phyloP scores from a whole-genome alignment of 1,140 invertebrate species.

The Ridgeia piscesae region DNA sequence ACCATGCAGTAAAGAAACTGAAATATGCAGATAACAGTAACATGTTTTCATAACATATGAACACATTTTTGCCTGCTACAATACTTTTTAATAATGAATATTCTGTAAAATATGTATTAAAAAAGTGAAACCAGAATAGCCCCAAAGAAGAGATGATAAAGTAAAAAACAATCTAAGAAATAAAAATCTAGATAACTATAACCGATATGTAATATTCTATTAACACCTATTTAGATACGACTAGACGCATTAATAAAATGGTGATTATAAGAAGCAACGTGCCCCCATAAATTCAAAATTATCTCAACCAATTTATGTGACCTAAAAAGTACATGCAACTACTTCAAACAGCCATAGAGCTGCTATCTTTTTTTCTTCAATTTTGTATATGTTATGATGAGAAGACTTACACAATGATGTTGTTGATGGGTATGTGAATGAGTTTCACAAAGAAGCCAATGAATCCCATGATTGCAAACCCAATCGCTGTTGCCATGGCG shows the following conservation, averaged over 20 bases:
- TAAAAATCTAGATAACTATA: neutral
- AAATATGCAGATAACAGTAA: neutral
- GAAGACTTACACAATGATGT: conserved; percentile 85
- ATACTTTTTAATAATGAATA: too few species aligned
- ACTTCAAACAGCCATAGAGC: neutral
- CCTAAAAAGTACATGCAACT: neutral
- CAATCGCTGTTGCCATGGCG: conserved; percentile 98
- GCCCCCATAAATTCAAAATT: neutral
- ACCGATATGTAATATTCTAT: neutral
- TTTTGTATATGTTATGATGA: neutral
- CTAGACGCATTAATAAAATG: too few species aligned
- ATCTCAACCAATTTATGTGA: neutral
- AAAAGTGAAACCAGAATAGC: neutral
- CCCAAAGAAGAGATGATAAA: neutral
- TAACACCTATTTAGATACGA: neutral
- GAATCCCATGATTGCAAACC: conserved; percentile 99
- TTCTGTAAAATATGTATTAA: neutral
- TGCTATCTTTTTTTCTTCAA: neutral
- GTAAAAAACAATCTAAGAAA: neutral
- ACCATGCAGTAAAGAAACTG: neutral
- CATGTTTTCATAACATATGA: too few species aligned
- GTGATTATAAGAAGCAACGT: too few species aligned
- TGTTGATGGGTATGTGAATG: conserved; percentile 99
- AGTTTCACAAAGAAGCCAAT: conserved; percentile 99
- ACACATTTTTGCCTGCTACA: too few species aligned